Evolutionary conservation across 2,888 invertebrate genomes (phyloP).

Genomic region (Megastigmus dorsalis): DNA sequence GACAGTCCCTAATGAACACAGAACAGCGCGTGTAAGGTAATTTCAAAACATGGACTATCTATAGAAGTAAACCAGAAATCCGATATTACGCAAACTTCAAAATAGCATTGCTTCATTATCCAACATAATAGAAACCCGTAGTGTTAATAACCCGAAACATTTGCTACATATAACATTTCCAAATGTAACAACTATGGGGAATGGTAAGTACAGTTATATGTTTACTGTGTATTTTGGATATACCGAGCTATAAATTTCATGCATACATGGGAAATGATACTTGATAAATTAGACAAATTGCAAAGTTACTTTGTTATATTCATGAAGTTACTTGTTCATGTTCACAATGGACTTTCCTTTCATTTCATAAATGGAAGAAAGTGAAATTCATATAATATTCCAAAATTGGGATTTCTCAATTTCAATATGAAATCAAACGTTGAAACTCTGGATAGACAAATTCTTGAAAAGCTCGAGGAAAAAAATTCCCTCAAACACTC

Average conservation of each 20-base stretch:
- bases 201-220: background rate
- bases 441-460: too few species aligned
- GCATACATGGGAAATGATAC: background rate
- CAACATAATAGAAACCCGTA: background rate
- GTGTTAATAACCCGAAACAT: background rate
- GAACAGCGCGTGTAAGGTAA: too few species aligned
- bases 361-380: too few species aligned
- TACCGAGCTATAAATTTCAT: background rate
- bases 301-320: background rate
- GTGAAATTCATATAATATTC: too few species aligned
- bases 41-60: background rate
- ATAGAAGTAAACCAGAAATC: background rate
- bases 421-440: too few species aligned
- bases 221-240: background rate
- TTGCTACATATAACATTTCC: background rate
- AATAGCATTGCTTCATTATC: background rate
- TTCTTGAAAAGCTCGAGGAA: too few species aligned
- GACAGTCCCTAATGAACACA: too few species aligned
- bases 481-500: too few species aligned
- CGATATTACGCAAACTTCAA: background rate
- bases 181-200: too few species aligned
- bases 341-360: too few species aligned
- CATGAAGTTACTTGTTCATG: background rate
- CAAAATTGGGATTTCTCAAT: too few species aligned
- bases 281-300: background rate